Percentiles rank a stretch among this genome's conserved stretches.
Conservation (phyloP, 2,113 vertebrate species). For the Micromys minutus region DNA sequence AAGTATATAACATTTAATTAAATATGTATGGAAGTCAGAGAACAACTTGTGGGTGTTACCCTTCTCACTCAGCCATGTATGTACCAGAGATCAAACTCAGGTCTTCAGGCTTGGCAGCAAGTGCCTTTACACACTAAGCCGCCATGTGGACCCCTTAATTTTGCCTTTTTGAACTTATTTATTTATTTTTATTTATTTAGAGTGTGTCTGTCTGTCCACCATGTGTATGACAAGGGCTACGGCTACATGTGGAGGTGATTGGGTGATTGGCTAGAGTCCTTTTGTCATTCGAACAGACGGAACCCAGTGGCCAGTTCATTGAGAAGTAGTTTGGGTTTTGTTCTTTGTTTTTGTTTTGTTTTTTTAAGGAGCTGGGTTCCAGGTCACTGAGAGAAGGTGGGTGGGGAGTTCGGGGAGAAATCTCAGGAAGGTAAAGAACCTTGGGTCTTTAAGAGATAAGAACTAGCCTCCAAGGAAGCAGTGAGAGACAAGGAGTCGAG, state of each 20-base stretch:
- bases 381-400: neutral
- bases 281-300: neutral
- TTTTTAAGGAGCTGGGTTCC: neutral
- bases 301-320: neutral
- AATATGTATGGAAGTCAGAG: neutral
- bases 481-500: neutral
- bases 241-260: neutral
- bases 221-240: neutral
- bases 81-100: neutral
- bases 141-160: neutral
- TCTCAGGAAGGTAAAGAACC: constrained; percentile 40
- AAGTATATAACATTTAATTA: no score
- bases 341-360: neutral
- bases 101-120: neutral
- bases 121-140: neutral
- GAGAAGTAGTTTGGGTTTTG: neutral
- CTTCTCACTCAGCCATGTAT: no score
- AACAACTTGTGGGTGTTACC: neutral
- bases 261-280: neutral
- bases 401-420: neutral
- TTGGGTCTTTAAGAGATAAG: neutral
- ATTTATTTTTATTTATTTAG: neutral
- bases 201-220: no score
- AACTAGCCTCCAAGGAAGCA: neutral
- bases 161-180: neutral